phyloP scores from a whole-genome alignment of 2,888 invertebrate genomes.

The Melinaea menophilus region DNA sequence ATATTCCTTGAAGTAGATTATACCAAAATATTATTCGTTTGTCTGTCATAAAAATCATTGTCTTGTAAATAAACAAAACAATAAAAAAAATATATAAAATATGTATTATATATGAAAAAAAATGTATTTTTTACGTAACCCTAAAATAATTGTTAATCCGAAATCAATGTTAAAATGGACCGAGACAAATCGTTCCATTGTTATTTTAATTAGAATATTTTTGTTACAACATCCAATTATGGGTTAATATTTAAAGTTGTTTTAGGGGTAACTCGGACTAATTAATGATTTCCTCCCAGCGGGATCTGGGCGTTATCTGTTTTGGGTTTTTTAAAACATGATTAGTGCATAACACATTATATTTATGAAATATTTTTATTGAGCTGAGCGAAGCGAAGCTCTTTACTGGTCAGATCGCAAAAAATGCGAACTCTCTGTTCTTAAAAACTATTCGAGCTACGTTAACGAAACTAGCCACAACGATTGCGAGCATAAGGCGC shows the following conservation, averaged over 20 bases:
- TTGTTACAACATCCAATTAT: conserved; percentile 74
- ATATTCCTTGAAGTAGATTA: neutral
- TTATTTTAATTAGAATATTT: conserved; percentile 54
- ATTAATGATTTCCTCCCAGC: conserved; percentile 71
- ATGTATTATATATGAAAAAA: neutral
- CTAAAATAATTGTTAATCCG: conserved; percentile 37
- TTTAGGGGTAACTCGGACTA: conserved; percentile 64
- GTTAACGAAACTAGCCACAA: no score
- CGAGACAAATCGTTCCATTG: conserved; percentile 55
- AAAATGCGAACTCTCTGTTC: no score
- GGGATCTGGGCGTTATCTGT: conserved; percentile 47
- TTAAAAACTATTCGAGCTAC: no score
- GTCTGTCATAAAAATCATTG: no score
- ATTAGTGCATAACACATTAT: neutral
- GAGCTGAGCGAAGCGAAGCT: no score
- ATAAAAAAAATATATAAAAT: neutral
- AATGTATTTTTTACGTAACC: conserved; percentile 7
- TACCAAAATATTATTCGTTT: no score
- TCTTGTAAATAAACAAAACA: no score
- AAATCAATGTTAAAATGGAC: conserved; percentile 44
- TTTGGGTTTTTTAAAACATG: conserved; percentile 14
- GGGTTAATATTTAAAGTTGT: conserved; percentile 55
- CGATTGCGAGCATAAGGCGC: no score
- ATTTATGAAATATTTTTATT: neutral
- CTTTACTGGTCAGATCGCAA: no score